phyloP scores from a whole-genome alignment of 2,888 invertebrate genomes.

The Torymus tubicola region DNA sequence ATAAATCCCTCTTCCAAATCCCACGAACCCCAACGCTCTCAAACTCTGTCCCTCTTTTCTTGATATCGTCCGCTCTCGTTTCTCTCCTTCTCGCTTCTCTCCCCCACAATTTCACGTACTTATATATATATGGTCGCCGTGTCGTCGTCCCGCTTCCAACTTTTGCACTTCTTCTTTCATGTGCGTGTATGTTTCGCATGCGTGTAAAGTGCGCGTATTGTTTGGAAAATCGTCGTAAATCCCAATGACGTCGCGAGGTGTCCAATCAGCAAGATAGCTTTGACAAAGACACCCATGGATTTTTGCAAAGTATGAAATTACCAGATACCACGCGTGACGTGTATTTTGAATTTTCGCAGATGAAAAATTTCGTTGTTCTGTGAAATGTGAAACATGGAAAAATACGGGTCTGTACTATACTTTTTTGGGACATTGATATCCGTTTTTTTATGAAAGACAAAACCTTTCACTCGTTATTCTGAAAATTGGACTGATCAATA shows the following conservation, averaged over 20 bases:
- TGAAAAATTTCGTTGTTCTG: too few species aligned
- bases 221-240: slow-evolving; percentile 23
- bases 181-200: background rate
- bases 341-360: too few species aligned
- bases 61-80: background rate
- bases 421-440: too few species aligned
- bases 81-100: background rate
- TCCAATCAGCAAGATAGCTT: slow-evolving; percentile 22
- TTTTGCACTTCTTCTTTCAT: background rate
- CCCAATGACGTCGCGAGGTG: background rate
- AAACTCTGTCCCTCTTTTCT: background rate
- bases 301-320: too few species aligned
- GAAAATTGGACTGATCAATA: too few species aligned
- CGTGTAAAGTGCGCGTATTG: background rate
- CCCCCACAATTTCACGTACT: slow-evolving; percentile 3
- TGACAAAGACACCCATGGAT: too few species aligned
- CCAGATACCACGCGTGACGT: too few species aligned
- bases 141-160: background rate
- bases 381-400: too few species aligned
- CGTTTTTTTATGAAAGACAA: too few species aligned
- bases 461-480: too few species aligned
- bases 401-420: too few species aligned
- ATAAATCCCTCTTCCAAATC: background rate
- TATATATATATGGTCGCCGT: slow-evolving; percentile 19
- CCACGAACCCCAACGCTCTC: background rate